Conservation (phyloP, 2,797 vertebrate genomes). For the Cephalopachus bancanus region DNA sequence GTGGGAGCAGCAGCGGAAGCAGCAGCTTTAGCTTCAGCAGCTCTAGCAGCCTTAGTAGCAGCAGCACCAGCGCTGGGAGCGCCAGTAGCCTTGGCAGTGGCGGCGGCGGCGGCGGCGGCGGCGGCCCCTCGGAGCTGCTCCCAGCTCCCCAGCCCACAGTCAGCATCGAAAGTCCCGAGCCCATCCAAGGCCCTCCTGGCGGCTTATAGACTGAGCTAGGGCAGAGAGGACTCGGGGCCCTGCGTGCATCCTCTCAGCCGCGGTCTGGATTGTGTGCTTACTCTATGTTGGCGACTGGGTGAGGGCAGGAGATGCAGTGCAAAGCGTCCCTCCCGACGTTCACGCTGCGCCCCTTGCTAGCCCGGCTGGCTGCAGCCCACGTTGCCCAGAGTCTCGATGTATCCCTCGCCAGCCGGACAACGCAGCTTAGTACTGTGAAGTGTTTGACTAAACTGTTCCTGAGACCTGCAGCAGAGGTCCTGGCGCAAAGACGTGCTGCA, state of each 20-base stretch:
- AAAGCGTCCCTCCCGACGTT: background rate
- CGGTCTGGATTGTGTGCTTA: background rate
- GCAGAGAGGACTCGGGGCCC: background rate
- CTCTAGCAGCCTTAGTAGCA: background rate
- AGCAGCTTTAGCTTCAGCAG: background rate
- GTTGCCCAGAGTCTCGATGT: background rate
- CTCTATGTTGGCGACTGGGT: background rate
- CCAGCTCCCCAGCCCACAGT: conserved; percentile 53
- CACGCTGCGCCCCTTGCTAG: no score
- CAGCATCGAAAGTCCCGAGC: conserved; percentile 62
- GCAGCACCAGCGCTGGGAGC: background rate
- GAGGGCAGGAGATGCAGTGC: background rate
- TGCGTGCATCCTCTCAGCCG: background rate
- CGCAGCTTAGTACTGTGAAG: conserved; percentile 49
- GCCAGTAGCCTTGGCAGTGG: background rate
- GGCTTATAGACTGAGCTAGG: conserved; percentile 54
- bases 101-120: background rate
- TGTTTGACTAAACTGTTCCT: background rate
- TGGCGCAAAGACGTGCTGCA: conserved; percentile 89
- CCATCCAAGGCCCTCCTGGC: background rate
- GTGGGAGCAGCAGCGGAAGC: background rate
- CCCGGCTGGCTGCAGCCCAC: background rate
- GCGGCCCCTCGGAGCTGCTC: conserved; percentile 68
- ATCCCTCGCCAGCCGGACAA: background rate
- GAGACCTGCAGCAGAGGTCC: background rate